Evolutionary conservation across 2,797 vertebrate genomes (phyloP).

Genomic region (Florisuga fusca): DNA sequence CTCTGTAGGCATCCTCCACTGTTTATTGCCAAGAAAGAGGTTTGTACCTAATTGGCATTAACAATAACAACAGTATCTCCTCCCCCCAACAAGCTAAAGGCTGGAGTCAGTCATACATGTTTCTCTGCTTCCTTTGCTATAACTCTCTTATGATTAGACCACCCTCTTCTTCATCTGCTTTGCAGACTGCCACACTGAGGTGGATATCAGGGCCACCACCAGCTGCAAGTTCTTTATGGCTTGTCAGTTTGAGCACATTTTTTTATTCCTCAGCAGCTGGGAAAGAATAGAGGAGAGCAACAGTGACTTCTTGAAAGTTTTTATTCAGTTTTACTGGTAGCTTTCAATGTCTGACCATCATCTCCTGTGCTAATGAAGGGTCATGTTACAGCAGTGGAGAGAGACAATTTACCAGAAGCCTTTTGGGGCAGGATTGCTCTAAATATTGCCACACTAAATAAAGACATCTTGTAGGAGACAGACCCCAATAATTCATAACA

Average conservation of each 20-base stretch:
- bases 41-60: slow-evolving; percentile 19
- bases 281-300: background rate
- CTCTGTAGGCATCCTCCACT: background rate
- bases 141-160: background rate
- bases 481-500: background rate
- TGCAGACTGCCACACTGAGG: background rate
- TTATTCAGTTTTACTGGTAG: background rate
- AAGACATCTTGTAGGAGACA: background rate
- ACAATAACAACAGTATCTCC: background rate
- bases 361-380: background rate
- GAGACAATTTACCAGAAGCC: background rate
- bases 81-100: background rate
- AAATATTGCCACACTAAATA: background rate
- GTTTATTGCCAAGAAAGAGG: background rate
- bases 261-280: background rate
- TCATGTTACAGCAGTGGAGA: background rate
- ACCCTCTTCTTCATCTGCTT: slow-evolving; percentile 41
- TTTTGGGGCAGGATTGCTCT: background rate
- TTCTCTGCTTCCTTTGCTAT: background rate
- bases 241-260: background rate
- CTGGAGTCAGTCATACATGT: background rate
- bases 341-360: background rate
- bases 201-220: background rate
- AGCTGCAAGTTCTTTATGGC: background rate
- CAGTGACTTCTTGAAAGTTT: background rate